These are phyloP conservation scores for Physocephala rufipes DNA, from an alignment of 2,888 invertebrate species.

Conservation along the genomic window DNA sequence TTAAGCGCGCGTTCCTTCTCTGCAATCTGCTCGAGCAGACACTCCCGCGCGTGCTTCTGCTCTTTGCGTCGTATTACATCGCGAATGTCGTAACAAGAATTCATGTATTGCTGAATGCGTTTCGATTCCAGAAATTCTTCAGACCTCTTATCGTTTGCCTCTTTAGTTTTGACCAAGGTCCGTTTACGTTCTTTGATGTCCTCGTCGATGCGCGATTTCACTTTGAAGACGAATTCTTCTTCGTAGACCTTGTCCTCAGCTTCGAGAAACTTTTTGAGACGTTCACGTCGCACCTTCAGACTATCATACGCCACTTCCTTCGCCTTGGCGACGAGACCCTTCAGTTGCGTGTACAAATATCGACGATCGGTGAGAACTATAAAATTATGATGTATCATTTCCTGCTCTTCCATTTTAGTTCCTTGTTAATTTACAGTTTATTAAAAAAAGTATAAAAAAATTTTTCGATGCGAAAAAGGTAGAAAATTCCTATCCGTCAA, in stretches of 20 bases:
- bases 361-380: conserved; percentile 56
- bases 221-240: conserved; percentile 57
- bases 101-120: conserved; percentile 57
- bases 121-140: conserved; percentile 53
- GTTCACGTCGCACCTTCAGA: conserved; percentile 50
- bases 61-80: conserved; percentile 56
- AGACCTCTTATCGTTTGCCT: conserved; percentile 47
- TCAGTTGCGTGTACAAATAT: conserved; percentile 56
- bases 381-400: conserved; percentile 52
- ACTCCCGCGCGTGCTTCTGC: conserved; percentile 49
- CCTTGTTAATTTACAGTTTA: not conserved
- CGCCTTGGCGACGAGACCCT: conserved; percentile 55
- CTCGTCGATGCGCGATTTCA: conserved; percentile 56
- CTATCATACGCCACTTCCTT: conserved; percentile 53
- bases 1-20: conserved; percentile 53
- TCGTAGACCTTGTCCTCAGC: conserved; percentile 57
- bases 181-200: conserved; percentile 57
- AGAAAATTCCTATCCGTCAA: not conserved
- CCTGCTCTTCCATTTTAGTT: conserved; percentile 5
- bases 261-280: conserved; percentile 52
- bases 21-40: conserved; percentile 58
- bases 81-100: conserved; percentile 60
- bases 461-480: not conserved
- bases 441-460: not conserved
- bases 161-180: conserved; percentile 53